These are phyloP conservation scores for Andinoacara biseriatus DNA, from an alignment of 2,113 vertebrate species.

Conservation along the genomic window DNA sequence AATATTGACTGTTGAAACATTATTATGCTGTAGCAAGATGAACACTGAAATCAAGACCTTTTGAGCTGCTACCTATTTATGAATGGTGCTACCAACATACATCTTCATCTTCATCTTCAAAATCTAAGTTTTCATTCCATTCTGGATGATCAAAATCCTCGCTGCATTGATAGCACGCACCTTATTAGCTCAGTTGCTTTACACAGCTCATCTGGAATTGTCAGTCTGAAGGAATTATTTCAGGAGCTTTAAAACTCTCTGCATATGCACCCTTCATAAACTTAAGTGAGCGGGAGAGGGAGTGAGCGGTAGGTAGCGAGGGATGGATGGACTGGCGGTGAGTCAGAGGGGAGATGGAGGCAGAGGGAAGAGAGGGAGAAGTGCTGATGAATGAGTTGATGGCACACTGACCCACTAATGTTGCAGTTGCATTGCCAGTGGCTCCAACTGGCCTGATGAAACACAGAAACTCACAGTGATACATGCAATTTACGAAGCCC, in stretches of 20 bases:
- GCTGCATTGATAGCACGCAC: background rate
- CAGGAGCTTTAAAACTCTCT: conserved; percentile 12
- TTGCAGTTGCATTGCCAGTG: conserved; percentile 73
- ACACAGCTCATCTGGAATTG: background rate
- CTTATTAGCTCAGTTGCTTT: background rate
- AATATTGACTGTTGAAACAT: too few species aligned
- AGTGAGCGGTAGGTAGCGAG: conserved; percentile 25
- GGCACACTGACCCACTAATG: conserved; percentile 85
- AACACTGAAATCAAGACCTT: too few species aligned
- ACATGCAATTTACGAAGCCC: conserved; percentile 16
- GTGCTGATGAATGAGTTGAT: conserved; percentile 78
- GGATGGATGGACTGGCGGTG: conserved; percentile 46
- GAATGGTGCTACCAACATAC: too few species aligned
- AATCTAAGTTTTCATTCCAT: background rate
- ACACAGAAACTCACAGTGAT: conserved; percentile 27
- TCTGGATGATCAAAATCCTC: background rate
- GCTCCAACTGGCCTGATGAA: conserved; percentile 67
- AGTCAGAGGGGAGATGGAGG: conserved; percentile 60
- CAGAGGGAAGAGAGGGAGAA: conserved; percentile 54
- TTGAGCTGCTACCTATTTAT: too few species aligned
- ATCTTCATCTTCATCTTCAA: background rate
- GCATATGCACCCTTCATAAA: background rate
- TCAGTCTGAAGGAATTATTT: conserved; percentile 23
- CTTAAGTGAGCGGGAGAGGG: background rate
- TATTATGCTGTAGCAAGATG: too few species aligned